These are phyloP conservation scores for Isoperla grammatica DNA, from an alignment of 2,888 invertebrate genomes.

Conservation along the genomic window DNA sequence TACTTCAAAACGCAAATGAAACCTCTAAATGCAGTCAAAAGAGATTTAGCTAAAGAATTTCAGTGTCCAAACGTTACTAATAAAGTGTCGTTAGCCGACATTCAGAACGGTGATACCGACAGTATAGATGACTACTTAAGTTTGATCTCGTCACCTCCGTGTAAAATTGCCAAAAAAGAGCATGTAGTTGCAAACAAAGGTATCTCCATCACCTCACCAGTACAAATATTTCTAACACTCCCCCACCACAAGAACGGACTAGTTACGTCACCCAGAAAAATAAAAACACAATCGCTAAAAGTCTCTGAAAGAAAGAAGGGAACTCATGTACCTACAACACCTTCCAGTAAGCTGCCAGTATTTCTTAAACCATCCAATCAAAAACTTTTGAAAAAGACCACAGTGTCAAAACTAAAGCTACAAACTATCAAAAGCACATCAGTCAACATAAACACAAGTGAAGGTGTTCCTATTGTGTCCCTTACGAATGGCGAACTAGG, in stretches of 20 bases:
- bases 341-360: not conserved
- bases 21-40: conserved; percentile 44
- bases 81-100: not conserved
- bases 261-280: conserved; percentile 4
- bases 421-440: no score
- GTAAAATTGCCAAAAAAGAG: conserved; percentile 11
- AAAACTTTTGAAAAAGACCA: not conserved
- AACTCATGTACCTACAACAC: not conserved
- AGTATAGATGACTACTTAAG: conserved; percentile 24
- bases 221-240: conserved; percentile 6
- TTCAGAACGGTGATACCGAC: not conserved
- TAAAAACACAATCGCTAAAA: not conserved
- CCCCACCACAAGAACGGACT: not conserved
- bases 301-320: not conserved
- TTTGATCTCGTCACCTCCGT: conserved; percentile 11
- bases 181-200: conserved; percentile 1
- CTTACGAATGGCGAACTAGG: no score
- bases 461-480: no score
- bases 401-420: not conserved
- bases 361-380: conserved; percentile 1
- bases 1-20: conserved; percentile 82
- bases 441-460: no score
- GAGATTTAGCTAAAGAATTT: conserved; percentile 22
- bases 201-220: conserved; percentile 3
- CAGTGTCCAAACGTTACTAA: conserved; percentile 2